phyloP scores from a whole-genome alignment of 2,888 invertebrate species.

The Leptothorax acervorum region DNA sequence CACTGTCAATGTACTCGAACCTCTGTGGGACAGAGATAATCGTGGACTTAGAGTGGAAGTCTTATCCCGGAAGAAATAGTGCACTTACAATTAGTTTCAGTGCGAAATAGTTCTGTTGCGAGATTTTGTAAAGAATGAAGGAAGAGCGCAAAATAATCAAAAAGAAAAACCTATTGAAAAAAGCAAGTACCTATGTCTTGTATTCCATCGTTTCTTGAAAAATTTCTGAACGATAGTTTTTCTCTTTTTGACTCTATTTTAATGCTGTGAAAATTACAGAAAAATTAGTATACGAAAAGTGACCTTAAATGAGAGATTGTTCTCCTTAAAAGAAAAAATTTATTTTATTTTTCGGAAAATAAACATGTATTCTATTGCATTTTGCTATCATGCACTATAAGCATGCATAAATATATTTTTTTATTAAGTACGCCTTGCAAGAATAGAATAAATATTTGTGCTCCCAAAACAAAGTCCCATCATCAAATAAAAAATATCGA shows the following conservation, averaged over 20 bases:
- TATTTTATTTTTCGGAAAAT: not conserved
- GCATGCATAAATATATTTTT: not conserved
- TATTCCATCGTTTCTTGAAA: not conserved
- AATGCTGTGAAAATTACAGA: not conserved
- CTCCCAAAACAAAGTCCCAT: not conserved
- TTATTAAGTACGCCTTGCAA: not conserved
- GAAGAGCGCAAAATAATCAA: not conserved
- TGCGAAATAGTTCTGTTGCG: not conserved
- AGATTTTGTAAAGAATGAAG: not conserved
- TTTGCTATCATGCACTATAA: slow-evolving; percentile 2
- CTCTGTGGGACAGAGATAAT: slow-evolving; percentile 79
- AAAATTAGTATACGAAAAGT: slow-evolving; percentile 7
- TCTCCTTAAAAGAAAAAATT: too few relatives aligned
- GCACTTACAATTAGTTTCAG: not conserved
- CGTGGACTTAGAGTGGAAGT: slow-evolving; percentile 20
- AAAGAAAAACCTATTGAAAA: not conserved
- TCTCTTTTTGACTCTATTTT: not conserved
- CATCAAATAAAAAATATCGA: not conserved
- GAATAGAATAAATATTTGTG: not conserved
- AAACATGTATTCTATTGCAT: not conserved
- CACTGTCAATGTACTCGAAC: slow-evolving; percentile 85
- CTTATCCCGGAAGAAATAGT: not conserved
- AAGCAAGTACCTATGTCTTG: not conserved
- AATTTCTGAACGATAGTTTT: not conserved
- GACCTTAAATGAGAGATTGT: not conserved